phyloP scores from a whole-genome alignment of 1,140 invertebrate genomes.

The Megalonaias nervosa region DNA sequence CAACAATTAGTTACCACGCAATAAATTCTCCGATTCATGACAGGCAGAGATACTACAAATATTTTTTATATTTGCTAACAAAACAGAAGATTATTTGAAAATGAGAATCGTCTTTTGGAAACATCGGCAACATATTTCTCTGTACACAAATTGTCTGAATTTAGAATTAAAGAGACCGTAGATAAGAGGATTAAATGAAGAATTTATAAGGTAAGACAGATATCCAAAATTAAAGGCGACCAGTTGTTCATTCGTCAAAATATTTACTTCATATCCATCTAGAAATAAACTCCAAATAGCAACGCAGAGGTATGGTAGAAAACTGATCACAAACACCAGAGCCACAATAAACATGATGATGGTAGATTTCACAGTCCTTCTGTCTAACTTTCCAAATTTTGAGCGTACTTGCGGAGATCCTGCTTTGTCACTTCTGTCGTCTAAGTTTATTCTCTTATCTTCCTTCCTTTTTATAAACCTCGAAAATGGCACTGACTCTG shows the following conservation, averaged over 20 bases:
- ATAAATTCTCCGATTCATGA: no score
- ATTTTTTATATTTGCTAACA: no score
- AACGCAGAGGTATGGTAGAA: conserved; percentile 23
- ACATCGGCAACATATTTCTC: neutral
- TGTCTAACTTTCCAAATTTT: conserved; percentile 10
- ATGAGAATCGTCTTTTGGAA: no score
- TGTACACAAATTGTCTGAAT: conserved; percentile 29
- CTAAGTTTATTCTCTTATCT: neutral
- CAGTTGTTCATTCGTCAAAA: conserved; percentile 21
- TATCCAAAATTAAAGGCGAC: conserved; percentile 45
- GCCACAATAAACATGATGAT: conserved; percentile 29
- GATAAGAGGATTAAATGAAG: conserved; percentile 41
- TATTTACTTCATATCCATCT: conserved; percentile 12
- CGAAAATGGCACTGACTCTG: neutral
- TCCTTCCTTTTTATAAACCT: neutral
- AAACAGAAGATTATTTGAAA: no score
- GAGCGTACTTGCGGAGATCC: neutral
- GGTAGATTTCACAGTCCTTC: conserved; percentile 23
- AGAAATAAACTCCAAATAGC: conserved; percentile 3
- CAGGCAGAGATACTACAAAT: no score
- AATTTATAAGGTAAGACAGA: conserved; percentile 44
- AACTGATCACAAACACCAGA: conserved; percentile 24
- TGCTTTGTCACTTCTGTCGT: neutral
- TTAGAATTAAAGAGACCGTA: conserved; percentile 52
- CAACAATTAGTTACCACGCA: no score